phyloP scores from a whole-genome alignment of 2,113 vertebrate genomes.

The Haliaeetus leucogaster region DNA sequence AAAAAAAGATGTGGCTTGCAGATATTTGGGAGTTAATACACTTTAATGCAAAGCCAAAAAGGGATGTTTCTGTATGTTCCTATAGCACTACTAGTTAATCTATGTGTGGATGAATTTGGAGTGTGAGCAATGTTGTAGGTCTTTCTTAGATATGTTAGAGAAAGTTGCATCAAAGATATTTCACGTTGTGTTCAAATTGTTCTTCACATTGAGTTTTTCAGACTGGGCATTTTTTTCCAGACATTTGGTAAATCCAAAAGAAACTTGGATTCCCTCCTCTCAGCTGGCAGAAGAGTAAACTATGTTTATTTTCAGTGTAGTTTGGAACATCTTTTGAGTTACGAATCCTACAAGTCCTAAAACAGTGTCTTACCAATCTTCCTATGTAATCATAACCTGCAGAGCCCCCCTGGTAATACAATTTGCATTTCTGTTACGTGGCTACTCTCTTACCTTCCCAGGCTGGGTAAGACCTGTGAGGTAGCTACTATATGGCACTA shows the following conservation, averaged over 20 bases:
- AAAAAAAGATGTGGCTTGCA: not conserved
- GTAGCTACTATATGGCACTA: not conserved
- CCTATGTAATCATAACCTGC: not conserved
- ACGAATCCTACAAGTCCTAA: not conserved
- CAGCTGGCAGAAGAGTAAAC: not conserved
- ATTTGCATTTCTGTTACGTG: not conserved
- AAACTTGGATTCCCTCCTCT: not conserved
- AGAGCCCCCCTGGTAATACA: not conserved
- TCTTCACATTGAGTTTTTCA: not conserved
- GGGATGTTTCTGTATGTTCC: not conserved
- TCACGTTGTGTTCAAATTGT: not conserved
- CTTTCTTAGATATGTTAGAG: not conserved
- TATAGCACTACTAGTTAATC: not conserved
- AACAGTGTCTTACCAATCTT: not conserved
- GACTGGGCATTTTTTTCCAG: not conserved
- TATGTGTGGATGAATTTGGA: not conserved
- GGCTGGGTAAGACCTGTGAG: not conserved
- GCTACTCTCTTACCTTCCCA: not conserved
- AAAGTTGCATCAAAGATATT: not conserved
- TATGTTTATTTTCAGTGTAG: not conserved
- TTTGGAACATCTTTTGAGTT: not conserved
- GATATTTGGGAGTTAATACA: not conserved
- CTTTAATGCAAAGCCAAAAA: not conserved
- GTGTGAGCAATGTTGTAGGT: not conserved
- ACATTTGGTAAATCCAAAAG: not conserved